Conservation (phyloP, 2,797 vertebrate genomes). For the Parauchenoglanis punctatus region DNA sequence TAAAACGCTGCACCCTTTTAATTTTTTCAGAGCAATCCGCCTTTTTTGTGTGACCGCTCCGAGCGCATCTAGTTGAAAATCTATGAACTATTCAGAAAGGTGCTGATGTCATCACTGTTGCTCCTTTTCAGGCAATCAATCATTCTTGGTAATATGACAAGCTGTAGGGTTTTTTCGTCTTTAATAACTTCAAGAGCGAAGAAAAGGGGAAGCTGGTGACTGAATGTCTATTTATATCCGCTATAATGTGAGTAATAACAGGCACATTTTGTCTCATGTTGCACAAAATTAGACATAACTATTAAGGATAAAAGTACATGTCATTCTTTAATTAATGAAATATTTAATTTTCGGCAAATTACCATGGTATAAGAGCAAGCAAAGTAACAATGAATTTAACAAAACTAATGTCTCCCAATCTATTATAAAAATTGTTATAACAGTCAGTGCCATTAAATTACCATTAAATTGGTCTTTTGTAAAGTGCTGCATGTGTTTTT, state of each 20-base stretch:
- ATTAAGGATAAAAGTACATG: background rate
- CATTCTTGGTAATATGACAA: background rate
- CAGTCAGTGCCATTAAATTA: background rate
- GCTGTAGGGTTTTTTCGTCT: background rate
- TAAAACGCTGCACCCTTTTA: too few relatives aligned
- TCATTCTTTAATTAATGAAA: background rate
- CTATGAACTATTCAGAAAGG: too few relatives aligned
- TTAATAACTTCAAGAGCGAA: background rate
- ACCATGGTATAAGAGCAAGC: background rate
- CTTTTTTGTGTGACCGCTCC: too few relatives aligned
- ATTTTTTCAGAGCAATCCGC: too few relatives aligned
- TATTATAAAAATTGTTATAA: background rate
- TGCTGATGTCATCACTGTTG: too few relatives aligned
- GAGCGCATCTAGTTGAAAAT: too few relatives aligned
- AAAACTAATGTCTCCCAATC: background rate
- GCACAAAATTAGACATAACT: background rate
- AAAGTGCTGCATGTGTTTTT: too few relatives aligned
- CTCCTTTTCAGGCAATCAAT: too few relatives aligned
- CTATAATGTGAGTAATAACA: background rate
- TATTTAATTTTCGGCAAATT: background rate
- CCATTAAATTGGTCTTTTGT: too few relatives aligned
- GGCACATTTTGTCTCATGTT: background rate
- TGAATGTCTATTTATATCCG: background rate
- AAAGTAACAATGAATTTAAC: background rate
- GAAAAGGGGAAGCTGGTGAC: background rate